Percentiles rank a stretch among this genome's conserved stretches.
Evolutionary conservation across 2,113 vertebrate species (phyloP).

Genomic region (Panthera uncia): DNA sequence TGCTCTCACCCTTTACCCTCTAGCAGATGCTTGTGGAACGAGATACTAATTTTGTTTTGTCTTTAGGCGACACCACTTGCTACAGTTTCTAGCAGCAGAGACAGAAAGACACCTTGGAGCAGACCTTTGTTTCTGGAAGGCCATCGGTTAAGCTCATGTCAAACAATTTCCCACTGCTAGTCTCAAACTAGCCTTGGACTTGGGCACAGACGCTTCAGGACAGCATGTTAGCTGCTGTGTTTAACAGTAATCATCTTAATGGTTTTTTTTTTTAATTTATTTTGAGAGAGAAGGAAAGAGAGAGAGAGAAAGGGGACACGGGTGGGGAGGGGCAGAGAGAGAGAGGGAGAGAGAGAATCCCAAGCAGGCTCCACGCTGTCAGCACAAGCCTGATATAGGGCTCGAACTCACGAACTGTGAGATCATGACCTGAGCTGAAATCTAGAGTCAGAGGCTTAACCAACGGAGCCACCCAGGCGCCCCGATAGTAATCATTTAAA

Average conservation of each 20-base stretch:
- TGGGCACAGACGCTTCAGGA: background rate
- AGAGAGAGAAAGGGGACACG: background rate
- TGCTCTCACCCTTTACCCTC: background rate
- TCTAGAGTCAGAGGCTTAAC: background rate
- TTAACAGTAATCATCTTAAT: background rate
- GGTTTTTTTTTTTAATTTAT: background rate
- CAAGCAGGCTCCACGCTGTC: background rate
- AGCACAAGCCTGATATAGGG: background rate
- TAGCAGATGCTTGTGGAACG: background rate
- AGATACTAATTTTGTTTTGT: background rate
- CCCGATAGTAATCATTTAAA: background rate
- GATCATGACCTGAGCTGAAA: background rate
- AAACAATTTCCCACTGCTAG: background rate
- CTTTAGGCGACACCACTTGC: background rate
- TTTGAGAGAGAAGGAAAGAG: background rate
- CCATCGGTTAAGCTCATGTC: background rate
- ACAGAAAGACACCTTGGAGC: background rate
- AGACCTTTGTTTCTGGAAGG: background rate
- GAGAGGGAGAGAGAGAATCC: too few species aligned
- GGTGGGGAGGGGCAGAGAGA: too few species aligned
- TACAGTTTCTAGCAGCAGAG: background rate
- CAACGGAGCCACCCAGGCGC: background rate
- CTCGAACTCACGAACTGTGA: background rate
- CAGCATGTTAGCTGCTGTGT: too few species aligned
- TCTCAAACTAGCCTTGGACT: background rate